Evolutionary conservation across 2,888 invertebrate genomes (phyloP).

Genomic region (Hydropsyche betteni): DNA sequence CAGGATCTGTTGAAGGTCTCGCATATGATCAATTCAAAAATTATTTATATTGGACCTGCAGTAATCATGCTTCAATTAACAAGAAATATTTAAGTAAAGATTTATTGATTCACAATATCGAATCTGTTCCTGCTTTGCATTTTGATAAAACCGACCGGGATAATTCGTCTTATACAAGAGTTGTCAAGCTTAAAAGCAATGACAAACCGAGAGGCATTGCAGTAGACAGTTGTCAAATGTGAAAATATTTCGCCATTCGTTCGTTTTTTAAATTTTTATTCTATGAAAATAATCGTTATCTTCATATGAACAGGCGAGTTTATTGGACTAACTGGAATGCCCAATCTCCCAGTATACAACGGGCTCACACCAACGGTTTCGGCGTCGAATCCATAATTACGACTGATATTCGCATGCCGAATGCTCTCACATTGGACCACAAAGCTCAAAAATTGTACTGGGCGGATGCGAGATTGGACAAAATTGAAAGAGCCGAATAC

Average conservation of each 20-base stretch:
- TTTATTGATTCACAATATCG: no score
- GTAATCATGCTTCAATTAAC: constrained; percentile 78
- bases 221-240: constrained; percentile 79
- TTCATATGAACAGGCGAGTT: constrained; percentile 63
- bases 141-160: no score
- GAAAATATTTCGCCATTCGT: constrained; percentile 54
- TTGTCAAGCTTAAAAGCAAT: constrained; percentile 72
- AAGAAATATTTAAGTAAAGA: constrained; percentile 61
- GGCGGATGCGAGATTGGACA: constrained; percentile 86
- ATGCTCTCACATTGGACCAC: constrained; percentile 82
- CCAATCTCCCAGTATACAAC: constrained; percentile 80
- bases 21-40: constrained; percentile 76
- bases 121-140: neutral
- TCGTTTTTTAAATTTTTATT: constrained; percentile 12
- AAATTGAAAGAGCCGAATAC: constrained; percentile 82
- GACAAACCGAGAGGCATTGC: constrained; percentile 88
- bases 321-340: constrained; percentile 95
- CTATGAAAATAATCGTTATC: neutral
- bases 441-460: constrained; percentile 80
- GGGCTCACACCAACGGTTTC: constrained; percentile 75
- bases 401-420: constrained; percentile 86
- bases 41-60: constrained; percentile 87
- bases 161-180: constrained; percentile 59
- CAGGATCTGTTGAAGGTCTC: constrained; percentile 88
- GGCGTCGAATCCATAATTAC: constrained; percentile 76